These are phyloP conservation scores for Tyria jacobaeae DNA, from an alignment of 2,888 invertebrate species.

Conservation along the genomic window DNA sequence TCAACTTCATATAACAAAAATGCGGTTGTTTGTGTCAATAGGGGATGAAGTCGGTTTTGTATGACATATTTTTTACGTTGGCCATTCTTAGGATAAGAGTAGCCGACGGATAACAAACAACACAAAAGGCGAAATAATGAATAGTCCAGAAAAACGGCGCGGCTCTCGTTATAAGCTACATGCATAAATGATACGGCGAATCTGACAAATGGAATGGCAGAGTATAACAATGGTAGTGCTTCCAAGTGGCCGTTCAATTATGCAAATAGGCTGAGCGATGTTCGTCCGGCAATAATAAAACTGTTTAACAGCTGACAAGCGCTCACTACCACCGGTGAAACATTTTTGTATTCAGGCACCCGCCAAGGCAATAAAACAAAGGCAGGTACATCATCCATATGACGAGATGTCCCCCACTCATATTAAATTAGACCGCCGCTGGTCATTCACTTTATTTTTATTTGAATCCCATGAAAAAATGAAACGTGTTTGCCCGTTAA, in stretches of 20 bases:
- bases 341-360: constrained; percentile 77
- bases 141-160: constrained; percentile 82
- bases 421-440: constrained; percentile 83
- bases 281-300: constrained; percentile 84
- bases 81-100: constrained; percentile 71
- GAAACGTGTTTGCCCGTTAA: constrained; percentile 76
- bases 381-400: constrained; percentile 76
- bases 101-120: constrained; percentile 74
- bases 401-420: constrained; percentile 78
- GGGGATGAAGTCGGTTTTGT: constrained; percentile 66
- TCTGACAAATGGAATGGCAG: constrained; percentile 86
- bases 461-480: constrained; percentile 85
- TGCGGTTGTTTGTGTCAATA: constrained; percentile 75
- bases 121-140: constrained; percentile 83
- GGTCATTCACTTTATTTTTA: constrained; percentile 84
- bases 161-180: constrained; percentile 82
- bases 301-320: constrained; percentile 85
- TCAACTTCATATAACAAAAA: constrained; percentile 76
- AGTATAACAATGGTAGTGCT: constrained; percentile 85
- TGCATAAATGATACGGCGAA: constrained; percentile 85
- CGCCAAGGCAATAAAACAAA: constrained; percentile 80
- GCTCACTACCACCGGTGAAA: constrained; percentile 64
- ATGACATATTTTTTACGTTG: constrained; percentile 67
- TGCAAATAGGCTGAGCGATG: constrained; percentile 84
- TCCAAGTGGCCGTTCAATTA: constrained; percentile 87